These are phyloP conservation scores for Leptopilina clavipes DNA, from an alignment of 1,140 invertebrate genomes.

Conservation along the genomic window DNA sequence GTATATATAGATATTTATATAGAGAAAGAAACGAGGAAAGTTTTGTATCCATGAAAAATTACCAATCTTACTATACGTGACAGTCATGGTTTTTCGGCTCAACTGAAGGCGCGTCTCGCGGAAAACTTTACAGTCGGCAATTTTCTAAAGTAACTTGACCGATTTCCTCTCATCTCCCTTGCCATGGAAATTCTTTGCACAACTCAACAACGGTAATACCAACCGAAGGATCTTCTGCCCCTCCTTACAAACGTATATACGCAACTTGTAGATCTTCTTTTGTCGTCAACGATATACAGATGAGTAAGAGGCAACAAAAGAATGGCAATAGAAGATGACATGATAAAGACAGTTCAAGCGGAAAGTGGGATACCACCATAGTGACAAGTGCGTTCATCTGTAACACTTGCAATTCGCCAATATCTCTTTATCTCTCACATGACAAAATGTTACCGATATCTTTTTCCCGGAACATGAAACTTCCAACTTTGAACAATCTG, in stretches of 20 bases:
- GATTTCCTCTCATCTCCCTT: slow-evolving; percentile 39
- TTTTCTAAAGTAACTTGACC: slow-evolving; percentile 58
- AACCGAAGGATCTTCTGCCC: neutral
- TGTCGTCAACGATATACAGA: neutral
- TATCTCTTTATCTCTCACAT: neutral
- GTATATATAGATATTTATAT: neutral
- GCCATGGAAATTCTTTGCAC: neutral
- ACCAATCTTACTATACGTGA: slow-evolving; percentile 44
- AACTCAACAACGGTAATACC: neutral
- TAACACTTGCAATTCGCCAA: neutral
- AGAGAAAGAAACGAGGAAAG: neutral
- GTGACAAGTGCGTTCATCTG: slow-evolving; percentile 3
- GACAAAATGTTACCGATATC: neutral
- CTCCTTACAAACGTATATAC: neutral
- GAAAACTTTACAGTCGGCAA: slow-evolving; percentile 57
- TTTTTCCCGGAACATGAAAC: neutral
- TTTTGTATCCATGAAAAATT: slow-evolving; percentile 52
- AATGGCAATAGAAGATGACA: slow-evolving; percentile 17
- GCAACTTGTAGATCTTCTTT: neutral
- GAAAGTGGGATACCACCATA: neutral
- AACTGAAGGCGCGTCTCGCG: no score
- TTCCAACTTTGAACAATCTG: no score
- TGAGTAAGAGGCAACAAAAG: neutral
- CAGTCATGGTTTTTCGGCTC: slow-evolving; percentile 40
- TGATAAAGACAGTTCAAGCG: neutral